phyloP scores from a whole-genome alignment of 2,113 vertebrate genomes.

The Rattus rattus region DNA sequence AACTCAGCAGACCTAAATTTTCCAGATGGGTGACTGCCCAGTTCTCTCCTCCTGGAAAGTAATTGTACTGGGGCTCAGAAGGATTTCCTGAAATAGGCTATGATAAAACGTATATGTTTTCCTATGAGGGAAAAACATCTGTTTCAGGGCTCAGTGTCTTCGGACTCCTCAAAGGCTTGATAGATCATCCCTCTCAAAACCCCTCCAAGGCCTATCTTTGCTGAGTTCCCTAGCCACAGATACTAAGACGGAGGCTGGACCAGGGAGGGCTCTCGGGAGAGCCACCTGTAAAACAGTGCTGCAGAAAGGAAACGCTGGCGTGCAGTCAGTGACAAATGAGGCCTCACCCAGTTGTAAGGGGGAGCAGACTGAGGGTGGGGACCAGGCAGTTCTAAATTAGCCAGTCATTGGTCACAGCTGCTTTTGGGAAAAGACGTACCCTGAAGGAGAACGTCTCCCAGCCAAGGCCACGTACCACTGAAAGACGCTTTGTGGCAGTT shows the following conservation, averaged over 20 bases:
- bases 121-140: neutral
- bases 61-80: conserved; percentile 16
- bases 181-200: conserved; percentile 12
- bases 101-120: conserved; percentile 35
- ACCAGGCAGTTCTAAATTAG: neutral
- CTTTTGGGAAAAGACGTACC: neutral
- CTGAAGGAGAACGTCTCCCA: neutral
- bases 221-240: neutral
- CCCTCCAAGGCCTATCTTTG: neutral
- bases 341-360: neutral
- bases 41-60: conserved; percentile 15
- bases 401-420: neutral
- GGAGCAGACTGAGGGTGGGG: neutral
- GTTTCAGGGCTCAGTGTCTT: conserved; percentile 18
- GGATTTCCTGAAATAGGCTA: conserved; percentile 31
- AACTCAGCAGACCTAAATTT: conserved; percentile 35
- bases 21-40: conserved; percentile 27
- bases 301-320: neutral
- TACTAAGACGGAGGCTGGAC: neutral
- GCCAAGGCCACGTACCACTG: neutral
- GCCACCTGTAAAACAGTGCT: neutral
- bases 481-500: neutral
- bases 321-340: neutral
- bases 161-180: neutral
- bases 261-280: neutral